Evolutionary conservation across 92 coral and sea anemone species (phyloP).

Genomic region (Palythoa grandiflora): DNA sequence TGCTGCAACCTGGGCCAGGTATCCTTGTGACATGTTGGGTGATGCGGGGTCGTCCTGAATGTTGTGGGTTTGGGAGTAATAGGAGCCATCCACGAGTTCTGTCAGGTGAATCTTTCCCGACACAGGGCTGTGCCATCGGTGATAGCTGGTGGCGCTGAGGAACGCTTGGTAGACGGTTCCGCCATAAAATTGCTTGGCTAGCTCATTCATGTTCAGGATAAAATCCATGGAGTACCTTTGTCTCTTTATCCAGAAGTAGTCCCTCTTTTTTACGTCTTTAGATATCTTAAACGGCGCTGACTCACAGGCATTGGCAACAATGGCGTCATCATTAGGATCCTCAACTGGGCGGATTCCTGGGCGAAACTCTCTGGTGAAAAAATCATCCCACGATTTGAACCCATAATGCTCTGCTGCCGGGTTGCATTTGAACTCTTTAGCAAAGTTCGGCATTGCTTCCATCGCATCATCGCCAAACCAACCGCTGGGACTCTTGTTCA

Average conservation of each 20-base stretch:
- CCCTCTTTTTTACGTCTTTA: constrained; percentile 45
- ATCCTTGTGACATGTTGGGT: constrained; percentile 70
- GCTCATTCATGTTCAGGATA: constrained; percentile 58
- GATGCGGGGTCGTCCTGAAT: constrained; percentile 65
- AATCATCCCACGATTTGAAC: constrained; percentile 75
- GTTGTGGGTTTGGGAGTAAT: constrained; percentile 60
- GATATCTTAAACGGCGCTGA: constrained; percentile 70
- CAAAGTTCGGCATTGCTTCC: constrained; percentile 74
- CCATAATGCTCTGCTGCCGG: constrained; percentile 55
- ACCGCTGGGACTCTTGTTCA: constrained; percentile 57
- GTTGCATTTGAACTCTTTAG: constrained; percentile 59
- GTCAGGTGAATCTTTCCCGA: constrained; percentile 62
- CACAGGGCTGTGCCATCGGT: constrained; percentile 85
- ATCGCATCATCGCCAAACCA: constrained; percentile 73
- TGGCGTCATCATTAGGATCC: constrained; percentile 58
- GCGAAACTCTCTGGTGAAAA: constrained; percentile 73
- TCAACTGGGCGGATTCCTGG: constrained; percentile 70
- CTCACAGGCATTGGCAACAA: constrained; percentile 78
- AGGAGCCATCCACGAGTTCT: constrained; percentile 74
- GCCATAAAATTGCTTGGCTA: constrained; percentile 68
- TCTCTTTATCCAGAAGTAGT: constrained; percentile 63
- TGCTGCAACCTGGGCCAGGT: constrained; percentile 68
- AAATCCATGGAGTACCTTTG: constrained; percentile 71
- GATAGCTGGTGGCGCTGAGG: constrained; percentile 73
- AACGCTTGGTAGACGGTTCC: constrained; percentile 79